Base-by-base conservation (phyloP, 2,797 vertebrate genomes). In the Hozukius guyotensis region DNA sequence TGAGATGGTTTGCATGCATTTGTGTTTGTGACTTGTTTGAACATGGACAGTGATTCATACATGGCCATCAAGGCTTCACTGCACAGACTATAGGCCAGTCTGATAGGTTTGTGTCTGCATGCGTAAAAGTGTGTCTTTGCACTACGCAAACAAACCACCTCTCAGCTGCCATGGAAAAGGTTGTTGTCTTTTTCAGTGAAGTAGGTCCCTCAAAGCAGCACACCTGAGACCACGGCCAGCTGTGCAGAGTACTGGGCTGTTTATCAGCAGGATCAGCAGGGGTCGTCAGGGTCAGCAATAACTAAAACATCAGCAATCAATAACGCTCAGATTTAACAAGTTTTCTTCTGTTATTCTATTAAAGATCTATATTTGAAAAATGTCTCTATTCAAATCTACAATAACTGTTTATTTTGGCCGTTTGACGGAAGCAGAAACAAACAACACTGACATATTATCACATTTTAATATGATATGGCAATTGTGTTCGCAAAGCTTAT, bases 1-100 rank as follows among this genome's bases (percentile, higher is more conserved):
- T 75, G 24, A 69, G 53, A 56, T 42, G 24, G 65, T 68, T 83
- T 68, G 69, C 52, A 75, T 78, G 27, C 3, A 64, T 83, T 73
- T 74, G 31, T 59, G 55, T 69, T 53, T 80, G 64, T 62, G 74
- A 18, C 65, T 52, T 32, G 25, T 32, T 59, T 68, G 20, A 68
- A 62, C 29, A 34, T 22, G 8, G 65, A 49, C 12, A 53, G 13
- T 6, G 6, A 75, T 74, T 75, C n/a, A 62, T 27, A 27, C 5
- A 22, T 20, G 1, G 2, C 38, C 24, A 71, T 72, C 22, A 34
- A 69, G 60, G 20, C 55, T 65, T 73, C 18, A 22, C 25, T 24
- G 29, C 56, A 31, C 5, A 2, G 11, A 42, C 8, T 42, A 42
- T 10, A 34, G 7, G 46, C 46, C 24, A 8, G 20, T 65, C 49